Evolutionary conservation across 2,113 vertebrate genomes (phyloP).

Genomic region (Syngnathus typhle): DNA sequence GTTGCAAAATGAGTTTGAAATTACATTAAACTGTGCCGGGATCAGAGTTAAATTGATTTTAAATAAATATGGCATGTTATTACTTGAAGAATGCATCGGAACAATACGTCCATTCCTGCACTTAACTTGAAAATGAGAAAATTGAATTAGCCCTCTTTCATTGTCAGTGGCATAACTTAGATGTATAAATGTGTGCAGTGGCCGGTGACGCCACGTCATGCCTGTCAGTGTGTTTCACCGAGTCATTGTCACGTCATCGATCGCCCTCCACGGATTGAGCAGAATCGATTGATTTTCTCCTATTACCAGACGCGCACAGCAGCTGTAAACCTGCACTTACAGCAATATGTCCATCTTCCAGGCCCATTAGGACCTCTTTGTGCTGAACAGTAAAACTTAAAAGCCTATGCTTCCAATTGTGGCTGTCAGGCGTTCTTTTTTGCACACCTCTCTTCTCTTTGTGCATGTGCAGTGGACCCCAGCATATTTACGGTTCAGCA

Average conservation of each 20-base stretch:
- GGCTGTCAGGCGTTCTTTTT: constrained; percentile 21
- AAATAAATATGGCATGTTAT: no score
- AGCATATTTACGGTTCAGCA: no score
- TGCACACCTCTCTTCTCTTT: constrained; percentile 57
- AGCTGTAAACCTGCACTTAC: constrained; percentile 33
- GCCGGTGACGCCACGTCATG: neutral
- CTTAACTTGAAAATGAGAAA: neutral
- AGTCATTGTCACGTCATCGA: constrained; percentile 38
- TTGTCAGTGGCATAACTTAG: neutral
- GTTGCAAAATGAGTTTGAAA: neutral
- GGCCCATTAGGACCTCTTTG: constrained; percentile 15
- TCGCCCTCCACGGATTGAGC: constrained; percentile 13
- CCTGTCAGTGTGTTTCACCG: constrained; percentile 24
- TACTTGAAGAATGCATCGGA: no score
- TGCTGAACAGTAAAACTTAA: neutral
- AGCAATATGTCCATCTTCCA: constrained; percentile 23
- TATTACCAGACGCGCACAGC: constrained; percentile 34
- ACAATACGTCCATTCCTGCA: neutral
- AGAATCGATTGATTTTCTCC: constrained; percentile 43
- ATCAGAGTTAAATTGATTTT: neutral
- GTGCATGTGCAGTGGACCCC: neutral
- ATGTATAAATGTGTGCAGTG: neutral
- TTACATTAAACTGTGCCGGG: no score
- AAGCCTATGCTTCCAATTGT: neutral
- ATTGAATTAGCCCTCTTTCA: neutral